Evolutionary conservation across 2,113 vertebrate genomes (phyloP), one percentile per base, ranked within the genome.

Genomic region (Podarcis cretensis): DNA sequence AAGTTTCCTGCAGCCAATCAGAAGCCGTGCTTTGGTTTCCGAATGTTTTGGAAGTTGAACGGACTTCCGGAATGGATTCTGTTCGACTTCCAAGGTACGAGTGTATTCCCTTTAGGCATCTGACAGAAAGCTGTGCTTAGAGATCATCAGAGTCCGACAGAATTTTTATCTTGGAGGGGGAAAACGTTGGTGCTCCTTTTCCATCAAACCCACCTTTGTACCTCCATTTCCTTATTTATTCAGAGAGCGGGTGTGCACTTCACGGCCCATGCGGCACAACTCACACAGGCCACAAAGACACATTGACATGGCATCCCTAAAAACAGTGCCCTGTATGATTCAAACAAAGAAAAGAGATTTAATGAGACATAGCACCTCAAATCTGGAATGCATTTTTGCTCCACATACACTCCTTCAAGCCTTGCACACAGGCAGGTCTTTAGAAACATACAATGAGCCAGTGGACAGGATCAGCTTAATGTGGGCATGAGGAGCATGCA

Each of bases 261-360:
- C 87, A 16, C 37, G 71, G 20, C 27, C 30, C 87, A 88, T 88
- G 27, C 80, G 59, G 71, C 87, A 88, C 13, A 88, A 21, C 73
- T 88, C 80, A 18, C 80, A 76, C 57, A 65, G 83, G 35, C 80
- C 80, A 66, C 87, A 88, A 4, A 82, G 59, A 18, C 69, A 88
- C 80, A 88, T 83, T 1, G 80, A 65, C 57, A 88, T 73, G 2
- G 30, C 80, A 35, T 88, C 80, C 3, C 27, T 30, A 20, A 27
- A 75, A 23, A 88, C 54, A 1, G 69, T 88, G 10, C 87, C 87
- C 86, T 88, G 48, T 18, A 16, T n/a, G 40, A 14, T 16, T 25
- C 35, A 63, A 40, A 65, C 27, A 35, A 65, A 82, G 63, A 37
- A 37, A 75, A 32, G 48, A 20, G 37, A 2, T 4, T 14, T 37